These are phyloP conservation scores for Nephrocerus scutellatus DNA, from an alignment of 2,888 invertebrate species.

Conservation along the genomic window DNA sequence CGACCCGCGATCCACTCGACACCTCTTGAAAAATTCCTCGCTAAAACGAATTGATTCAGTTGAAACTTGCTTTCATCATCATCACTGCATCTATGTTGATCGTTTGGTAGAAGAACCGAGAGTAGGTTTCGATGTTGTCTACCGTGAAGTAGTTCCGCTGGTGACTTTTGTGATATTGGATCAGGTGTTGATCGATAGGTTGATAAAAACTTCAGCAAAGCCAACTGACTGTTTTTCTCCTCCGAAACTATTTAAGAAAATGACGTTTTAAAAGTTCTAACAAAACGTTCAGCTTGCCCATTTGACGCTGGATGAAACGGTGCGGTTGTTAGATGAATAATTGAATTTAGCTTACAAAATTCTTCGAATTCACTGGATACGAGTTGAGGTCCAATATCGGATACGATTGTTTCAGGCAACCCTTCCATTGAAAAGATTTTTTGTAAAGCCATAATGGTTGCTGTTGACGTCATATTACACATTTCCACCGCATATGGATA, in stretches of 20 bases:
- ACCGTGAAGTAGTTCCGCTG: slow-evolving; percentile 9
- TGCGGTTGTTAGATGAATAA: slow-evolving; percentile 24
- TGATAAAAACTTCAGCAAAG: slow-evolving; percentile 6
- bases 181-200: slow-evolving; percentile 9
- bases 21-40: too few species aligned
- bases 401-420: slow-evolving; percentile 21
- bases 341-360: slow-evolving; percentile 22
- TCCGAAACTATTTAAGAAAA: slow-evolving; percentile 2
- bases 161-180: slow-evolving; percentile 8
- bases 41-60: too few species aligned
- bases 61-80: too few species aligned
- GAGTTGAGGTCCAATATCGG: slow-evolving; percentile 26
- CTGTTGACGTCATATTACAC: slow-evolving; percentile 3
- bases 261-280: slow-evolving; percentile 10
- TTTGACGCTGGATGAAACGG: slow-evolving; percentile 23
- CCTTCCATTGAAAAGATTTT: slow-evolving; percentile 24
- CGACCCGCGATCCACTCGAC: too few species aligned
- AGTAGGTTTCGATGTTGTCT: slow-evolving; percentile 7
- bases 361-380: slow-evolving; percentile 20
- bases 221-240: slow-evolving; percentile 1
- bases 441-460: slow-evolving; percentile 17
- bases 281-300: slow-evolving; percentile 23
- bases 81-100: too few species aligned
- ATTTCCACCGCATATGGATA: slow-evolving; percentile 10
- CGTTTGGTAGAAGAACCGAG: too few species aligned